Evolutionary conservation across 2,888 invertebrate genomes (phyloP).

Genomic region (Anthophora plumipes): DNA sequence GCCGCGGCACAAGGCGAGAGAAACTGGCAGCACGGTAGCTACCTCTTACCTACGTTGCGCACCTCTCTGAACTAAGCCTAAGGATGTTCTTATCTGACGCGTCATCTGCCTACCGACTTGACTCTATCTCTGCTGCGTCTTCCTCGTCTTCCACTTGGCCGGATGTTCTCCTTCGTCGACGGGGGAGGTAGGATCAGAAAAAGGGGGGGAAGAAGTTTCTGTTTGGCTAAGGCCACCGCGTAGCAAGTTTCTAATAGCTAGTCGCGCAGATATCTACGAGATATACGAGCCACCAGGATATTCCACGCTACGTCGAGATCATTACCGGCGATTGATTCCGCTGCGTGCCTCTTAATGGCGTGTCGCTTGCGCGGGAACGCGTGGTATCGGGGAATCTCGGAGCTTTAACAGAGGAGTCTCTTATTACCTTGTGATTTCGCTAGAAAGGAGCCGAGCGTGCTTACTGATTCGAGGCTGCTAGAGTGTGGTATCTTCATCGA

Average conservation of each 20-base stretch:
- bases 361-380: constrained; percentile 31
- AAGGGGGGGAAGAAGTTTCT: background rate
- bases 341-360: constrained; percentile 49
- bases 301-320: constrained; percentile 43
- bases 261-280: constrained; percentile 65
- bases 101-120: constrained; percentile 77
- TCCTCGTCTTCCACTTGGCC: constrained; percentile 41
- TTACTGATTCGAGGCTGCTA: background rate
- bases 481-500: constrained; percentile 4
- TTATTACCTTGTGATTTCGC: constrained; percentile 13
- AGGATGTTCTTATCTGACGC: constrained; percentile 79
- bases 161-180: constrained; percentile 26
- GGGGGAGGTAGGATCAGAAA: background rate
- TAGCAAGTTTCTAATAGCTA: constrained; percentile 62
- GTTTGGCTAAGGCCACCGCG: constrained; percentile 53
- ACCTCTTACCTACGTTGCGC: constrained; percentile 26
- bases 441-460: background rate
- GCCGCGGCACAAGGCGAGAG: constrained; percentile 67
- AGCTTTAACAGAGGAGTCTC: constrained; percentile 33
- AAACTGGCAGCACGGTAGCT: constrained; percentile 82
- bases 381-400: constrained; percentile 41
- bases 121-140: constrained; percentile 70
- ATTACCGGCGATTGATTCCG: constrained; percentile 56
- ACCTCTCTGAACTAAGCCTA: constrained; percentile 81
- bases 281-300: constrained; percentile 46